Conservation (phyloP, 1,140 invertebrate species). For the Heliothis virescens region DNA sequence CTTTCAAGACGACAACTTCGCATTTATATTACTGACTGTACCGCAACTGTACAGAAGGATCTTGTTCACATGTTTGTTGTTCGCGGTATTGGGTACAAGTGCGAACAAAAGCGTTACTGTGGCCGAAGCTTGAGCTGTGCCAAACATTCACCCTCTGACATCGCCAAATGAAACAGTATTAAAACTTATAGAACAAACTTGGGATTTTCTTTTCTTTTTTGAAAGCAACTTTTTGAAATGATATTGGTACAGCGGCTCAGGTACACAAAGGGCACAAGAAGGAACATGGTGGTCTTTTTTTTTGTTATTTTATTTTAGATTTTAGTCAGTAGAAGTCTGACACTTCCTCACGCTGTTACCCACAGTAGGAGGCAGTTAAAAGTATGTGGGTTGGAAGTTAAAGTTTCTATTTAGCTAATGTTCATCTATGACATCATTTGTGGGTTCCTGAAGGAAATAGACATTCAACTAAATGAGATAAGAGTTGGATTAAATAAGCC, state of each 20-base stretch:
- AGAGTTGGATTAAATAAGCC: neutral
- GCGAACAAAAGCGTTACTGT: conserved; percentile 33
- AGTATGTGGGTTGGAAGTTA: neutral
- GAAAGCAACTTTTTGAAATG: too few species aligned
- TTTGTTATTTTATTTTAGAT: too few species aligned
- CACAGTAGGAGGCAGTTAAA: too few species aligned
- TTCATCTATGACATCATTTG: conserved; percentile 8
- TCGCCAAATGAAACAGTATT: conserved; percentile 34
- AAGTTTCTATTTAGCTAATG: neutral
- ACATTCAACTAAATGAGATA: conserved; percentile 22
- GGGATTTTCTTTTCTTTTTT: conserved; percentile 6
- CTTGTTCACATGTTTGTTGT: conserved; percentile 46
- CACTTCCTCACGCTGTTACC: too few species aligned
- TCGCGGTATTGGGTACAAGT: conserved; percentile 16
- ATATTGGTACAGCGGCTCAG: too few species aligned
- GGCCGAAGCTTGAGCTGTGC: neutral
- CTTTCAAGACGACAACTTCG: conserved; percentile 39
- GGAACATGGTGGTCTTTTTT: too few species aligned
- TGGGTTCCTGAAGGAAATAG: neutral
- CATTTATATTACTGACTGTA: conserved; percentile 40
- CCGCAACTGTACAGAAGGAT: conserved; percentile 10
- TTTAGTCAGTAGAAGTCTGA: too few species aligned
- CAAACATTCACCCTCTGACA: conserved; percentile 11
- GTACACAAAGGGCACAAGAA: too few species aligned
- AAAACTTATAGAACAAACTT: conserved; percentile 30